Percentiles rank a stretch among this genome's conserved stretches.
Conservation (phyloP, 2,113 vertebrate genomes). For the Oryzias woworae region DNA sequence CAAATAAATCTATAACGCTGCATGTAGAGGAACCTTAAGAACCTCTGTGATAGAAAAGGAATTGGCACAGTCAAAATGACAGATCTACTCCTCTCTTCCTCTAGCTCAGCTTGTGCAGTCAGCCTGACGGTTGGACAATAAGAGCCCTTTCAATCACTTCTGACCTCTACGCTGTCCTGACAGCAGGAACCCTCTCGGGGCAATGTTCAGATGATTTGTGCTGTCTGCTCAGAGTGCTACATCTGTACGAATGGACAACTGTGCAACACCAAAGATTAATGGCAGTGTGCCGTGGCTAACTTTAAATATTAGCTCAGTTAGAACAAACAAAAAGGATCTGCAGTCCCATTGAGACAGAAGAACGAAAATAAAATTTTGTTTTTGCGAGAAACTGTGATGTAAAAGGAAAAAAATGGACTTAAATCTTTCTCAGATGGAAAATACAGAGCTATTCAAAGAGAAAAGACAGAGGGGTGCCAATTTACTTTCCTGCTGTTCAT, state of each 20-base stretch:
- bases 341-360: too few species aligned
- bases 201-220: background rate
- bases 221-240: background rate
- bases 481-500: background rate
- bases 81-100: background rate
- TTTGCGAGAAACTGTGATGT: background rate
- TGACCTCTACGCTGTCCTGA: background rate
- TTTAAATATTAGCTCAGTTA: too few species aligned
- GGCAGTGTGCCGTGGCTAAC: too few species aligned
- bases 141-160: background rate
- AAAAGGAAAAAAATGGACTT: background rate
- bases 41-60: background rate
- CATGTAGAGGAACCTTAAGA: background rate
- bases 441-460: constrained; percentile 16
- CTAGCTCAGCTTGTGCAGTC: background rate
- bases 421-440: constrained; percentile 7
- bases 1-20: too few species aligned
- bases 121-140: background rate
- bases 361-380: too few species aligned
- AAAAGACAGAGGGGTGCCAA: background rate
- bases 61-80: too few species aligned
- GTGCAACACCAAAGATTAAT: too few species aligned
- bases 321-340: too few species aligned
- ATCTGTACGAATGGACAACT: too few species aligned
- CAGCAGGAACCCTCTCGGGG: background rate